phyloP scores from a whole-genome alignment of 2,113 vertebrate species.

The Passer domesticus region DNA sequence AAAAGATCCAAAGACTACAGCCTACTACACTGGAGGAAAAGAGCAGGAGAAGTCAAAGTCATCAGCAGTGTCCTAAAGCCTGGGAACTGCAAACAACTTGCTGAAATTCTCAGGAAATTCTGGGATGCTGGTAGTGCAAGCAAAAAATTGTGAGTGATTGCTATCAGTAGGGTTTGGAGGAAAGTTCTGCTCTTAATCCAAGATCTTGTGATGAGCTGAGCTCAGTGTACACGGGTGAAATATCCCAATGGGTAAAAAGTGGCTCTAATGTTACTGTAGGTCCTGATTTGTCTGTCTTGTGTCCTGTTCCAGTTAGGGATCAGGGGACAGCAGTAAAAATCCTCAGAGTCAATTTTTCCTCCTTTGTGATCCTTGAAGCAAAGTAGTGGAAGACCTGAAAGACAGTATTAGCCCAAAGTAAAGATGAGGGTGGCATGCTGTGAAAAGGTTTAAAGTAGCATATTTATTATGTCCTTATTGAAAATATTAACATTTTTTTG shows the following conservation, averaged over 20 bases:
- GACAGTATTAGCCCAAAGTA: not conserved
- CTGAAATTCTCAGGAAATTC: not conserved
- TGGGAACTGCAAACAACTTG: not conserved
- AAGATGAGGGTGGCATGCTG: not conserved
- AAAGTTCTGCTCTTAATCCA: not conserved
- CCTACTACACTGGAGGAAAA: not conserved
- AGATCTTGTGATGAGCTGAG: not conserved
- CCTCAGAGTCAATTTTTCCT: not conserved
- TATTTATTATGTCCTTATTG: not conserved
- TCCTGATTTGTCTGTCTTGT: not conserved
- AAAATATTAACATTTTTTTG: not conserved
- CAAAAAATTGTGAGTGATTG: not conserved
- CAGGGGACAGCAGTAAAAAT: not conserved
- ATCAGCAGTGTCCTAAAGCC: not conserved
- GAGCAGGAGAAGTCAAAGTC: conserved; percentile 5
- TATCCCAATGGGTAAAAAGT: no score
- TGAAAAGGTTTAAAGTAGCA: not conserved
- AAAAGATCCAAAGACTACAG: not conserved
- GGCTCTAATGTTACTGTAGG: not conserved
- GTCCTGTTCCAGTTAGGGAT: not conserved
- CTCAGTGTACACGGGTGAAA: not conserved
- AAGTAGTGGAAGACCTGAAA: not conserved
- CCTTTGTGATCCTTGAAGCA: not conserved
- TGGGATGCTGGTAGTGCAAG: not conserved
- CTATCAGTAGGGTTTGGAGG: not conserved